Conservation (phyloP, 1,140 invertebrate species). For the Hormaphis cornu region DNA sequence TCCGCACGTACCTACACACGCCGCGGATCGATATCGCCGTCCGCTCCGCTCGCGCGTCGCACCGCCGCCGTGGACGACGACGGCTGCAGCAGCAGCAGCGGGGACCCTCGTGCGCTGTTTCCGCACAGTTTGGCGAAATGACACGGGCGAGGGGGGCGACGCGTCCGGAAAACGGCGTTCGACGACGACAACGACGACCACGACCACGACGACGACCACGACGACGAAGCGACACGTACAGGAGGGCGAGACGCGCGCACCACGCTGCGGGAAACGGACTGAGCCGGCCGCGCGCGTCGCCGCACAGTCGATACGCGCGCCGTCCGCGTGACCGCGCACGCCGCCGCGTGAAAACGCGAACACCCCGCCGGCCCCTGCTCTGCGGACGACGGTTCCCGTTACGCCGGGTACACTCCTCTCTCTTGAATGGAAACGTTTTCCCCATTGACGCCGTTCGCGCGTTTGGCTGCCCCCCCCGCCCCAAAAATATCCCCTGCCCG, state of each 20-base stretch:
- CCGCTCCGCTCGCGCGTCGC: too few species aligned
- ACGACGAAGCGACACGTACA: neutral
- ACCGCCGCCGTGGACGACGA: too few species aligned
- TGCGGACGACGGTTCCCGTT: neutral
- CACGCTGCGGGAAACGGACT: constrained; percentile 13
- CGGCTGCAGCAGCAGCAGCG: too few species aligned
- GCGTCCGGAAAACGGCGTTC: too few species aligned
- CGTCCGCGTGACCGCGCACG: neutral
- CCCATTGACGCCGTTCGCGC: constrained; percentile 15
- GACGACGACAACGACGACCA: too few species aligned
- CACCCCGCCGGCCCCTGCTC: neutral
- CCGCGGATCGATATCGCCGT: too few species aligned
- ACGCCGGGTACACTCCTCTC: constrained; percentile 2
- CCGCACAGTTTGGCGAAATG: too few species aligned
- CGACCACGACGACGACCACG: too few species aligned
- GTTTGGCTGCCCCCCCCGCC: neutral
- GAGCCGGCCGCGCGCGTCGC: neutral
- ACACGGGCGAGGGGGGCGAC: too few species aligned
- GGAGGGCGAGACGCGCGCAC: constrained; percentile 8
- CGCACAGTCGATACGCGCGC: constrained; percentile 1
- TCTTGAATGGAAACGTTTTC: constrained; percentile 25
- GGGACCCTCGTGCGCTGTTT: too few species aligned
- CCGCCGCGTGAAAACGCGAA: constrained; percentile 8
- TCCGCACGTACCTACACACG: too few species aligned
- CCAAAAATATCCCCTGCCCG: neutral